These are phyloP conservation scores for Sitophilus oryzae DNA, from an alignment of 1,140 invertebrate genomes.

Conservation along the genomic window DNA sequence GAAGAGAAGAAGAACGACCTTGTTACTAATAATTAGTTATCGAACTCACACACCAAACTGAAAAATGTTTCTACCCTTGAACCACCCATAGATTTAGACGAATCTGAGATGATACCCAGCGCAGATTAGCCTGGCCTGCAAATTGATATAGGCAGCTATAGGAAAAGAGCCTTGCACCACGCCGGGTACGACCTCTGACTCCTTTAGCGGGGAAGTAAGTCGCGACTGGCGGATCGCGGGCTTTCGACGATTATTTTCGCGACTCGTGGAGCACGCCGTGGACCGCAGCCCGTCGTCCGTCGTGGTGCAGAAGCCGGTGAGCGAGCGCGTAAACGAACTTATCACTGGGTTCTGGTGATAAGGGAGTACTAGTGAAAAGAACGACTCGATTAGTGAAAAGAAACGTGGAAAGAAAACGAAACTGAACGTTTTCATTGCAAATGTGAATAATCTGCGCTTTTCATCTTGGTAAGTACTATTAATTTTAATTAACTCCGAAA, in stretches of 20 bases:
- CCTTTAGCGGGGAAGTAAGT: constrained; percentile 13
- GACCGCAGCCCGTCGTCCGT: no score
- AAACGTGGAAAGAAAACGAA: not conserved
- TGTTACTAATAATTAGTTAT: no score
- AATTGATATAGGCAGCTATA: no score
- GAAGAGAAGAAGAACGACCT: no score
- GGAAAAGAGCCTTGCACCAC: constrained; percentile 15
- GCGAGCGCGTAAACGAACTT: not conserved
- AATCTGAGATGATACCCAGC: not conserved
- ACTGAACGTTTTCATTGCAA: not conserved
- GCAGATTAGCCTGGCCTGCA: not conserved
- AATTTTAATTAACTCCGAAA: no score
- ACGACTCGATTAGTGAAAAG: not conserved
- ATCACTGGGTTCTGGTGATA: constrained; percentile 3
- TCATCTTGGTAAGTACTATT: constrained; percentile 2
- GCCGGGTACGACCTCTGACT: constrained; percentile 7
- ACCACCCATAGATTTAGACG: not conserved
- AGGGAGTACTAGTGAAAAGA: not conserved
- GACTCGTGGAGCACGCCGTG: constrained; percentile 8
- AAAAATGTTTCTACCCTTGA: no score
- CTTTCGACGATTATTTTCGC: constrained; percentile 4
- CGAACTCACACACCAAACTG: no score
- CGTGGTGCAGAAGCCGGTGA: constrained; percentile 13
- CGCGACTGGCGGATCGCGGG: no score
- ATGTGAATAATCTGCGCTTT: not conserved